phyloP scores from a whole-genome alignment of 2,797 vertebrate species.

The Fratercula arctica region DNA sequence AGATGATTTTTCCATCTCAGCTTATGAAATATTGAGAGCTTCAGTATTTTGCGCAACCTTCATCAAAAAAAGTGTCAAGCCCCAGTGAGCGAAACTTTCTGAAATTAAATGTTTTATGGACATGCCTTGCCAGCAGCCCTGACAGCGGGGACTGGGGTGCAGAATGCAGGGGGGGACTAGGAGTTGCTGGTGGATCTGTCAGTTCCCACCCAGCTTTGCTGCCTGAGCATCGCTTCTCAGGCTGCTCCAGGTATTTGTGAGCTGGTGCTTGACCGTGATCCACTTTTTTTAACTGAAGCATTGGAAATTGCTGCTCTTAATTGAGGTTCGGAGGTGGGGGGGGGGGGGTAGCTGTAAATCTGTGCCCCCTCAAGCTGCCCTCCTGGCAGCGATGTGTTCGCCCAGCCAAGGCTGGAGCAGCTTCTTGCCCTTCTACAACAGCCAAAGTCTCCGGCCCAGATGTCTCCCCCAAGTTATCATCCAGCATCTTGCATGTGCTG shows the following conservation, averaged over 20 bases:
- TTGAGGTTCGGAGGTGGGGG: not conserved
- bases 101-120: not conserved
- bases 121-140: not conserved
- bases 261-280: not conserved
- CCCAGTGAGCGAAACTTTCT: not conserved
- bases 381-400: accelerated
- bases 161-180: not conserved
- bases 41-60: conserved; percentile 5
- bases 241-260: not conserved
- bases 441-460: not conserved
- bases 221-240: not conserved
- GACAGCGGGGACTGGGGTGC: not conserved
- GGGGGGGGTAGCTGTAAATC: not conserved
- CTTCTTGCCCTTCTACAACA: not conserved
- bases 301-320: not conserved
- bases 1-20: conserved; percentile 27
- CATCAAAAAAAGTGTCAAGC: not conserved
- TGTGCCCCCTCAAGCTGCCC: not conserved
- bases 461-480: not conserved
- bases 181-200: not conserved
- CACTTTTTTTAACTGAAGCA: not conserved
- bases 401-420: not conserved
- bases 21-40: conserved; percentile 41
- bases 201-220: not conserved
- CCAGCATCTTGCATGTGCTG: not conserved